phyloP scores from a whole-genome alignment of 1,140 invertebrate genomes.

The Anoplolepis gracilipes region DNA sequence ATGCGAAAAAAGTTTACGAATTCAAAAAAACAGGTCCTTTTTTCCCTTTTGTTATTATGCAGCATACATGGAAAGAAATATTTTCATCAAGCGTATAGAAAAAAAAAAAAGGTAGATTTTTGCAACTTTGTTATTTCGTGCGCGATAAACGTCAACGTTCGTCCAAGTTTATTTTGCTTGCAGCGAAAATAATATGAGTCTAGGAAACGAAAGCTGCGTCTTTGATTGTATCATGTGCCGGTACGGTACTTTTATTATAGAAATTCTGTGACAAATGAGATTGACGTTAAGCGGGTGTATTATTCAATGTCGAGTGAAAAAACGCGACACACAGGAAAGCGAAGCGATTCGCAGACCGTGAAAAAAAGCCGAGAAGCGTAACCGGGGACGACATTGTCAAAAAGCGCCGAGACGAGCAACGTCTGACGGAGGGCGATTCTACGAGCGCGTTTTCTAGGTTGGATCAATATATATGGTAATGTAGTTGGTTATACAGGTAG shows the following conservation, averaged over 20 bases:
- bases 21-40: not conserved
- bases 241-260: not conserved
- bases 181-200: not conserved
- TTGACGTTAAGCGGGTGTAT: not conserved
- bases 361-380: constrained; percentile 11
- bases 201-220: not conserved
- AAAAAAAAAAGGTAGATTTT: constrained; percentile 31
- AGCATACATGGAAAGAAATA: too few species aligned
- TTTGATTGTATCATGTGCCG: not conserved
- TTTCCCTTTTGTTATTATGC: not conserved
- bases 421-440: constrained; percentile 11
- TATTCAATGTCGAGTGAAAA: not conserved
- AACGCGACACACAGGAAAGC: not conserved
- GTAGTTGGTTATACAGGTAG: constrained; percentile 44
- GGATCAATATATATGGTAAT: constrained; percentile 73
- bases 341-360: constrained; percentile 30
- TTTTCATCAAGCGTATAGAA: not conserved
- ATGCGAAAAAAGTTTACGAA: not conserved
- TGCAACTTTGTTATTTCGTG: not conserved
- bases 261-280: not conserved
- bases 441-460: constrained; percentile 37
- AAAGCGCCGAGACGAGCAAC: constrained; percentile 5
- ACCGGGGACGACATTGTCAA: constrained; percentile 30
- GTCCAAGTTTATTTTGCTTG: not conserved
- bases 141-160: constrained; percentile 2